Conservation (phyloP, 2,888 invertebrate genomes). For the Nomada ferruginata region DNA sequence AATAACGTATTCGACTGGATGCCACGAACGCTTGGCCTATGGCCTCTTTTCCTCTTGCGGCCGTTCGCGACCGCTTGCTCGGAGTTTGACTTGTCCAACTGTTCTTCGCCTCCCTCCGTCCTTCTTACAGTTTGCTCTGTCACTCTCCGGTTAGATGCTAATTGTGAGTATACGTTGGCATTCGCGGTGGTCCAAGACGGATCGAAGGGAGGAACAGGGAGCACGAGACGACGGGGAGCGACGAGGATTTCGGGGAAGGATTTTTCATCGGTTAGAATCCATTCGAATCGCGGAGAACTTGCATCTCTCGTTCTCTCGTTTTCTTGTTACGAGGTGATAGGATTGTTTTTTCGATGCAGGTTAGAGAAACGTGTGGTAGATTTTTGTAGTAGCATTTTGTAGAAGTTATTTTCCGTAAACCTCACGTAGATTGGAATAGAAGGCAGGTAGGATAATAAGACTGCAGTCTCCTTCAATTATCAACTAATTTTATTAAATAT, state of each 20-base stretch:
- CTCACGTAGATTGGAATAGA: too few relatives aligned
- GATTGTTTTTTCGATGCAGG: conserved; percentile 22
- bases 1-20: conserved; percentile 59
- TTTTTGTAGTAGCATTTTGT: too few relatives aligned
- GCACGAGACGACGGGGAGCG: conserved; percentile 12
- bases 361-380: too few relatives aligned
- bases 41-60: not conserved
- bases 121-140: not conserved
- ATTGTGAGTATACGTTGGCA: conserved; percentile 52
- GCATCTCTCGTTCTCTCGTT: conserved; percentile 21
- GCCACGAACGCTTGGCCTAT: not conserved
- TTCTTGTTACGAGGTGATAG: too few relatives aligned
- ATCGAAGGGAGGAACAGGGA: conserved; percentile 27
- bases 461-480: too few relatives aligned
- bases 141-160: conserved; percentile 55
- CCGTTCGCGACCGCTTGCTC: not conserved
- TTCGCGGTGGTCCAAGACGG: conserved; percentile 31
- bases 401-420: not conserved
- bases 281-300: conserved; percentile 39
- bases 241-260: conserved; percentile 9
- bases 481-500: too few relatives aligned
- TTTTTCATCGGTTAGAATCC: conserved; percentile 28
- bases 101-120: not conserved
- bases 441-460: too few relatives aligned
- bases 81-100: conserved; percentile 25